Evolutionary conservation across 2,113 vertebrate species (phyloP), one percentile per base, ranked within the genome.

Genomic region (Axis porcinus): DNA sequence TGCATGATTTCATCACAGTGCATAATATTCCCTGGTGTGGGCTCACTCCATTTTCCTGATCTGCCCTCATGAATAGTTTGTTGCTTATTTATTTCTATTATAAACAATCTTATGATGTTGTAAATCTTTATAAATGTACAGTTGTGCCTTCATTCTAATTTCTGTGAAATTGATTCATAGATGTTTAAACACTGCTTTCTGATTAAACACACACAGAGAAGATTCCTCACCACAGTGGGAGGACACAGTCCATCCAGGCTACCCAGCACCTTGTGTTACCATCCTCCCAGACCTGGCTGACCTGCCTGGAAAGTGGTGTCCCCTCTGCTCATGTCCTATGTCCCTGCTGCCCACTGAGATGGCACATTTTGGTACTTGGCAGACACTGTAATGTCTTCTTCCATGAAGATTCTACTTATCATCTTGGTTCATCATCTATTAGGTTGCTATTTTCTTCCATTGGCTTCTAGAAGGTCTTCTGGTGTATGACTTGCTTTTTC

Each of bases 241-340:
- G 14, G 15, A 17, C 7, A 30, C 8, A 33, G n/a, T n/a, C 6
- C 2, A 27, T 47, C 30, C 4, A 15, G 0, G 16, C 2, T 1
- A 13, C 12, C 15, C 9, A 27, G 45, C 5, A 23, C 5, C 30
- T 30, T 3, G 10, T 30, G 9, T 8, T 7, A 17, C 4, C 7
- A 17, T 12, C 4, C 30, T 67, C 28, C 7, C 57, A 8, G n/a
- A 3, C 0, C 15, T 30, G 19, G 27, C n/a, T 14, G 50, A 16
- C 0, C 14, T 10, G 30, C 11, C 30, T 14, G 5, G 3, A 43
- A 74, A 30, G 27, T 1, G 1, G 3, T 33, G 19, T 0, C 4
- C 47, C 33, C 19, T 40, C 14, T 67, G 43, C 15, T 58, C 10
- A 9, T 12, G 5, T 33, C 79, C 19, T 52, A 12, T 13, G 47